Conservation (phyloP, 2,113 vertebrate species). For the Eulacestoma nigropectus region DNA sequence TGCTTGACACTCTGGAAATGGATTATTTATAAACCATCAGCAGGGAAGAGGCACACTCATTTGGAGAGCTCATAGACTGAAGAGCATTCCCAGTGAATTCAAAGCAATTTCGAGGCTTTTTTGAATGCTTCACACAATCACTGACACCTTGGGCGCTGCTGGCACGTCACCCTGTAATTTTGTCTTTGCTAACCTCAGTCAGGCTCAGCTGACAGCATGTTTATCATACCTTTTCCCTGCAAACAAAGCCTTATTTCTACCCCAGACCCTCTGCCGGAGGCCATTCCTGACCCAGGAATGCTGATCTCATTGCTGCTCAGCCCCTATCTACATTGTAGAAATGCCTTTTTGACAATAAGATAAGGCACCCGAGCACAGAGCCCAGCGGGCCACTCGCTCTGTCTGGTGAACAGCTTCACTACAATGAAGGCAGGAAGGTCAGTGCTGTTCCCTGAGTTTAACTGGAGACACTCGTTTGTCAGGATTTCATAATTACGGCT, state of each 20-base stretch:
- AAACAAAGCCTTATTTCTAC: background rate
- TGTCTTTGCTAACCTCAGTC: background rate
- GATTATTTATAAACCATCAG: background rate
- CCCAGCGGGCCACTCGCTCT: background rate
- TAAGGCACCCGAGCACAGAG: background rate
- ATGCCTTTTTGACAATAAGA: slow-evolving; percentile 27
- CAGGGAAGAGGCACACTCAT: background rate
- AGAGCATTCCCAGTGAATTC: background rate
- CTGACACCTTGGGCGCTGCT: background rate
- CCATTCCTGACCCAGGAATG: slow-evolving; percentile 22
- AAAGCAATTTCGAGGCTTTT: background rate
- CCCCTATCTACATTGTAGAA: background rate
- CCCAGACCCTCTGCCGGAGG: background rate
- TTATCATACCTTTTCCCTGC: background rate
- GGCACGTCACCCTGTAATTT: background rate
- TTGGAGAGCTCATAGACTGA: background rate
- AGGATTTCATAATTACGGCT: background rate
- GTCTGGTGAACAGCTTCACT: background rate
- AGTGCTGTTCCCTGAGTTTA: background rate
- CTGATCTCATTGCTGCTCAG: background rate
- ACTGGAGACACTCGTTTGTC: fast-evolving
- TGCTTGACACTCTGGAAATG: background rate
- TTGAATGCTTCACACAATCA: background rate
- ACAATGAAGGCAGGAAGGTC: background rate
- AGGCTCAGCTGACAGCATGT: background rate